Conservation (phyloP, 2,113 vertebrate genomes). For the Psophia crepitans region DNA sequence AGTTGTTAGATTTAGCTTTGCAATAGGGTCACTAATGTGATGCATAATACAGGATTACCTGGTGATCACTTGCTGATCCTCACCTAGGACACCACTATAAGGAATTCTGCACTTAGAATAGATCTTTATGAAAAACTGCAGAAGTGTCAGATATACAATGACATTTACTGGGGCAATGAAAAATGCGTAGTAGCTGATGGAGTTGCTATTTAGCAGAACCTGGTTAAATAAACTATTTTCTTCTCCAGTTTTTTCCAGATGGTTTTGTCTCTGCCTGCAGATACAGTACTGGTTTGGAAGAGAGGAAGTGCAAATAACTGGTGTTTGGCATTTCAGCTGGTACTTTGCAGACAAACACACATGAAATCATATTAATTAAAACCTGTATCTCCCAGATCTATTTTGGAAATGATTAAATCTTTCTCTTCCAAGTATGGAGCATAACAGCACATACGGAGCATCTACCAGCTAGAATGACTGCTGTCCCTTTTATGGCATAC, state of each 20-base stretch:
- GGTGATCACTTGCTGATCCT: neutral
- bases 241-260: neutral
- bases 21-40: neutral
- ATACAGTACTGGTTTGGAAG: neutral
- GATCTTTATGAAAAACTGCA: neutral
- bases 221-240: neutral
- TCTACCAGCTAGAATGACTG: neutral
- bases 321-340: neutral
- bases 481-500: neutral
- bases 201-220: neutral
- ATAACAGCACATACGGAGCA: accelerated
- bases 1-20: neutral
- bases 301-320: neutral
- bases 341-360: neutral
- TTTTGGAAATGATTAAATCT: neutral
- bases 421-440: neutral
- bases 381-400: neutral
- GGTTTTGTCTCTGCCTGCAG: neutral
- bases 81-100: neutral
- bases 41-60: neutral
- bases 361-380: neutral
- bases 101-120: neutral
- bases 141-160: neutral
- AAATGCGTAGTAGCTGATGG: neutral
- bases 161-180: neutral